These are phyloP conservation scores for Engraulis encrasicolus DNA, from an alignment of 2,113 vertebrate genomes.

Conservation along the genomic window DNA sequence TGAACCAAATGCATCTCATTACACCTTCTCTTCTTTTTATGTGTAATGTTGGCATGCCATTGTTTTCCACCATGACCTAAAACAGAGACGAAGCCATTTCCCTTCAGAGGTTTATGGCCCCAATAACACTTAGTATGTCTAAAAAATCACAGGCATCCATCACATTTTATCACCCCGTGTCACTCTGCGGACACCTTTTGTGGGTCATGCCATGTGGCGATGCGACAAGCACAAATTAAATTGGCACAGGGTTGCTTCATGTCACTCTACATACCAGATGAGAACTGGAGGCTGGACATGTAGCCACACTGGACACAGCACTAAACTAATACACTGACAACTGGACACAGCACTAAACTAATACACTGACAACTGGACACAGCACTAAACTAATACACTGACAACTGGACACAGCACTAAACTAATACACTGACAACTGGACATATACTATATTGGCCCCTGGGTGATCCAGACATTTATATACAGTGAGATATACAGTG, in stretches of 20 bases:
- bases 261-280: not conserved
- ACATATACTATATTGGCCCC: not conserved
- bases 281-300: not conserved
- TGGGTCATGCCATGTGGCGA: slow-evolving; percentile 40
- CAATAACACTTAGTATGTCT: slow-evolving; percentile 59
- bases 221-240: slow-evolving; percentile 42
- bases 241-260: slow-evolving; percentile 12
- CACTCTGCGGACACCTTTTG: slow-evolving; percentile 48
- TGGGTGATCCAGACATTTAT: not conserved
- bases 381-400: not conserved
- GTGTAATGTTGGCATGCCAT: slow-evolving; percentile 33
- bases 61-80: slow-evolving; percentile 32
- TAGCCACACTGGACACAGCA: not conserved
- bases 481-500: too few species aligned
- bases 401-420: not conserved
- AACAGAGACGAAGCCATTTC: slow-evolving; percentile 55
- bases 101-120: slow-evolving; percentile 58
- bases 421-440: not conserved
- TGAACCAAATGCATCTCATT: slow-evolving; percentile 51
- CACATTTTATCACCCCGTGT: slow-evolving; percentile 58
- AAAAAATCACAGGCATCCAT: slow-evolving; percentile 61
- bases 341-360: not conserved
- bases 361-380: not conserved
- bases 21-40: slow-evolving; percentile 33
- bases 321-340: not conserved